phyloP scores from a whole-genome alignment of 2,888 invertebrate genomes.

The Pandemis cinnamomeana region DNA sequence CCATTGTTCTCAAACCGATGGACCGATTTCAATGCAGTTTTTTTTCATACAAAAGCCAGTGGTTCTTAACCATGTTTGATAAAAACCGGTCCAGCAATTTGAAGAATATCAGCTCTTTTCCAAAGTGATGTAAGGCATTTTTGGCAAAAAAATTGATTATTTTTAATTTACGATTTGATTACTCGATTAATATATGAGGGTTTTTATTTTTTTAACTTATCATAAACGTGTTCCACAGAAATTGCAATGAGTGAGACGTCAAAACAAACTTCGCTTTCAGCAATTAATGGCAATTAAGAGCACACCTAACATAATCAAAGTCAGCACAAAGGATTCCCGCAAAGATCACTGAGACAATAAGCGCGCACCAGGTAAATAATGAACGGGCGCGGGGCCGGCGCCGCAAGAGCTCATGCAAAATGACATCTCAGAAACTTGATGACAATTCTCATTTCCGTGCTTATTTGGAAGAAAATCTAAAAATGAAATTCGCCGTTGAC shows the following conservation, averaged over 20 bases:
- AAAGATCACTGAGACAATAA: conserved; percentile 31
- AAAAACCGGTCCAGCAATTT: too few species aligned
- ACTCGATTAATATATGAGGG: too few species aligned
- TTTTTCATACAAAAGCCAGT: too few species aligned
- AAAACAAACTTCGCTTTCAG: conserved; percentile 11
- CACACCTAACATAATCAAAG: conserved; percentile 18
- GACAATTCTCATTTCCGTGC: conserved; percentile 63
- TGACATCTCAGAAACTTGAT: conserved; percentile 45
- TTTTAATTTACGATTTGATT: too few species aligned
- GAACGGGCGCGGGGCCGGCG: conserved; percentile 25
- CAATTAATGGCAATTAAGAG: conserved; percentile 17
- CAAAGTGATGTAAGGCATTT: too few species aligned
- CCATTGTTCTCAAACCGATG: too few species aligned
- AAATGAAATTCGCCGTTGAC: conserved; percentile 50
- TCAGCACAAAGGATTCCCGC: conserved; percentile 19
- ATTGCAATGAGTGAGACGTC: background rate
- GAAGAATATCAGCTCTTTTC: too few species aligned
- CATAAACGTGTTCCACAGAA: too few species aligned
- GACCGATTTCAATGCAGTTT: too few species aligned
- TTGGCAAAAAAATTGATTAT: too few species aligned
- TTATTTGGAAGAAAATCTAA: conserved; percentile 53
- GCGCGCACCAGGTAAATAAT: conserved; percentile 33
- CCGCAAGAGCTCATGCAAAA: conserved; percentile 28
- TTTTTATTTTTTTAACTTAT: too few species aligned
- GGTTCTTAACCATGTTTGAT: too few species aligned